phyloP scores from a whole-genome alignment of 2,113 vertebrate genomes.

The Centrocercus urophasianus region DNA sequence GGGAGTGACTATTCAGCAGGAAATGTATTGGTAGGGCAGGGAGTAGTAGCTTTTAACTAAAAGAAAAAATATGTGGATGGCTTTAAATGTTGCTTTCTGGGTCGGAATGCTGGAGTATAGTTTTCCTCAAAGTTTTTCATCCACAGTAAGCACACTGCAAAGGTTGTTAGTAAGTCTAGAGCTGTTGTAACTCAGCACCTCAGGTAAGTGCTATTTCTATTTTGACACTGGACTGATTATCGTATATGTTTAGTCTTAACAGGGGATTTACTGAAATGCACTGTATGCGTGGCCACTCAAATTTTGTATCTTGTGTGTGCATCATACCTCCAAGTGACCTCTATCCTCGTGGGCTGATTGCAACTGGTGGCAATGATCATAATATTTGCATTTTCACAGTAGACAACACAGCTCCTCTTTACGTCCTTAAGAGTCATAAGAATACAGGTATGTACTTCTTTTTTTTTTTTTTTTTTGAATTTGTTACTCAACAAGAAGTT shows the following conservation, averaged over 20 bases:
- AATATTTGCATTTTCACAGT: slow-evolving; percentile 94
- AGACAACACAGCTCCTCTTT: slow-evolving; percentile 87
- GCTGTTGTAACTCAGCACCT: not conserved
- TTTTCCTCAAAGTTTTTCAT: not conserved
- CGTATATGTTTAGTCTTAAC: slow-evolving; percentile 82
- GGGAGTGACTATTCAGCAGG: not conserved
- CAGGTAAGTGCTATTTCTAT: not conserved
- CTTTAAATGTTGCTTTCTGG: not conserved
- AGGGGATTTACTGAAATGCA: slow-evolving; percentile 91
- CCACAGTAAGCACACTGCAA: not conserved
- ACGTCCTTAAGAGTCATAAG: slow-evolving; percentile 91
- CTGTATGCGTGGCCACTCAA: slow-evolving; percentile 93
- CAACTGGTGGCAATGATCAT: slow-evolving; percentile 94
- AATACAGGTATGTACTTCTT: slow-evolving; percentile 85
- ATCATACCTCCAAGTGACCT: slow-evolving; percentile 90
- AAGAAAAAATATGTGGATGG: not conserved
- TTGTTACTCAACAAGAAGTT: not conserved
- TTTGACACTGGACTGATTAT: slow-evolving; percentile 15
- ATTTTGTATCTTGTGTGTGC: slow-evolving; percentile 97
- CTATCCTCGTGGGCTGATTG: slow-evolving; percentile 91
- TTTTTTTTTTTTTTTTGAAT: not conserved
- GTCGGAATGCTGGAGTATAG: not conserved
- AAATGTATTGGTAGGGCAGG: not conserved
- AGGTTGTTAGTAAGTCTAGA: not conserved
- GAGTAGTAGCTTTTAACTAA: not conserved